These are phyloP conservation scores for Drosophila siamana DNA, from an alignment of 2,888 invertebrate genomes.

Conservation along the genomic window DNA sequence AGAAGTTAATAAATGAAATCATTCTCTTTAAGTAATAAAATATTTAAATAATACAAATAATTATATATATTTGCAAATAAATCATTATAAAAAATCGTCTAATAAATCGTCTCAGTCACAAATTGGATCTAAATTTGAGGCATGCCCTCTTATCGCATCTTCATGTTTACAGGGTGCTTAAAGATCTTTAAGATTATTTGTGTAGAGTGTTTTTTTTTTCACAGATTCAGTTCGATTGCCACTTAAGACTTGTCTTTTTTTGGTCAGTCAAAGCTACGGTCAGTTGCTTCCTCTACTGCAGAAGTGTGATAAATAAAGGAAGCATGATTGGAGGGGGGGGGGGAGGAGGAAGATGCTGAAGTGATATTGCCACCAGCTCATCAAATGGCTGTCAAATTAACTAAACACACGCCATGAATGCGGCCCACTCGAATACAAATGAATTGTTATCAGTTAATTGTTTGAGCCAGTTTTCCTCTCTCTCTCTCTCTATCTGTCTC, in stretches of 20 bases:
- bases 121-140: neutral
- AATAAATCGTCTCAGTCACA: too few species aligned
- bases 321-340: neutral
- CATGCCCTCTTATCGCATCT: neutral
- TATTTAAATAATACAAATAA: too few species aligned
- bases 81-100: too few species aligned
- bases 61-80: too few species aligned
- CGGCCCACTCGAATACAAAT: slow-evolving; percentile 68
- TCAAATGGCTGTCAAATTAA: slow-evolving; percentile 75
- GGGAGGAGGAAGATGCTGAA: slow-evolving; percentile 18
- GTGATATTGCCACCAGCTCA: slow-evolving; percentile 36
- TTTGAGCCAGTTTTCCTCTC: slow-evolving; percentile 21
- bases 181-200: slow-evolving; percentile 48
- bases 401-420: slow-evolving; percentile 52
- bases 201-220: slow-evolving; percentile 46
- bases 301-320: neutral
- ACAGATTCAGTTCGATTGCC: slow-evolving; percentile 50
- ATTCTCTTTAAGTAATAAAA: too few species aligned
- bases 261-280: slow-evolving; percentile 2
- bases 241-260: slow-evolving; percentile 42
- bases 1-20: too few species aligned
- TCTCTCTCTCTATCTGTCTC: neutral
- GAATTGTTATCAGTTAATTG: slow-evolving; percentile 74
- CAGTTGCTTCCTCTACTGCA: slow-evolving; percentile 5
- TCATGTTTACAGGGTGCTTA: neutral